phyloP scores from a whole-genome alignment of 1,140 invertebrate genomes.

The Drosophila novamexicana region DNA sequence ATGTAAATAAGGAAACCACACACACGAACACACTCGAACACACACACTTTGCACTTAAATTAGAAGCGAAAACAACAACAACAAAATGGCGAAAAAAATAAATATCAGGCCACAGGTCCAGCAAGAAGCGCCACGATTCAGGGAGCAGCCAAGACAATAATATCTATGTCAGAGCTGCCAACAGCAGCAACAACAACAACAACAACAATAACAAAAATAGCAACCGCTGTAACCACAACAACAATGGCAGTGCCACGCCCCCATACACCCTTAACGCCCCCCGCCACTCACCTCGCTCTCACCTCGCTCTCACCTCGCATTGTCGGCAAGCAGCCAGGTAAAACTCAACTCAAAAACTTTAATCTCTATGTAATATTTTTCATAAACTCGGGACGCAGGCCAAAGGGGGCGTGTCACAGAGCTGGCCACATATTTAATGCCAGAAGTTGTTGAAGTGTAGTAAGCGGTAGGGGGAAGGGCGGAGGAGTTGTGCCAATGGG shows the following conservation, averaged over 20 bases:
- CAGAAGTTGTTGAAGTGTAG: constrained; percentile 58
- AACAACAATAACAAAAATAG: constrained; percentile 25
- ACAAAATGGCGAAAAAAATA: constrained; percentile 65
- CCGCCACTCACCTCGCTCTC: constrained; percentile 16
- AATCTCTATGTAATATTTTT: constrained; percentile 78
- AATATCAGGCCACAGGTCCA: constrained; percentile 60
- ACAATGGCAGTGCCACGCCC: constrained; percentile 32
- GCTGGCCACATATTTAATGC: constrained; percentile 76
- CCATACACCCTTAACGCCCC: not conserved
- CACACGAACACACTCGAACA: constrained; percentile 40
- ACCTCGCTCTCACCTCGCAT: constrained; percentile 15
- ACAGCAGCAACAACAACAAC: constrained; percentile 45
- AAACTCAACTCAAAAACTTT: constrained; percentile 70
- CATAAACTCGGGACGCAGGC: constrained; percentile 54
- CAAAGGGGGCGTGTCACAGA: constrained; percentile 43
- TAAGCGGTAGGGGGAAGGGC: not conserved
- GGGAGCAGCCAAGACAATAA: constrained; percentile 67
- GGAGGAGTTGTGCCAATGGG: not conserved
- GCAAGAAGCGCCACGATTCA: constrained; percentile 49
- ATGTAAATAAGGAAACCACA: constrained; percentile 56
- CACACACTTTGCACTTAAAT: constrained; percentile 68
- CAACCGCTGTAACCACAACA: constrained; percentile 32
- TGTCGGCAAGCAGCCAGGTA: constrained; percentile 67
- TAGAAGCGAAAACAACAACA: constrained; percentile 47
- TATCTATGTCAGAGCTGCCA: constrained; percentile 72